Percentiles rank a stretch among this genome's conserved stretches.
phyloP scores from a whole-genome alignment of 2,113 vertebrate genomes.

The Hyperopisus bebe region DNA sequence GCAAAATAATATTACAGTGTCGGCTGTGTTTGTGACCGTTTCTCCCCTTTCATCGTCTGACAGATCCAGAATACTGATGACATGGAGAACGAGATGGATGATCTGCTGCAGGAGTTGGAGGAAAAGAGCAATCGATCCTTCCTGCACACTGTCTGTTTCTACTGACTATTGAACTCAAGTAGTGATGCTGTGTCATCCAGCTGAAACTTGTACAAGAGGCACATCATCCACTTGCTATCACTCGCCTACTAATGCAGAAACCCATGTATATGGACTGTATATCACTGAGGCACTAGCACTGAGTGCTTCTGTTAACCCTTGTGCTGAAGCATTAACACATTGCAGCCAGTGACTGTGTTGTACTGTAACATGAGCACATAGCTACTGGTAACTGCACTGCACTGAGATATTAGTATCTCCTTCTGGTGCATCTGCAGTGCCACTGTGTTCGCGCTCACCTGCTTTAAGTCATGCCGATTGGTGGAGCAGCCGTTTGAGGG shows the following conservation, averaged over 20 bases:
- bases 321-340: neutral
- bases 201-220: neutral
- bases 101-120: conserved; percentile 95
- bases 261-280: neutral
- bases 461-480: neutral
- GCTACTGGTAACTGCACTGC: neutral
- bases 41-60: conserved; percentile 35
- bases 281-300: neutral
- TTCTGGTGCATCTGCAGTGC: neutral
- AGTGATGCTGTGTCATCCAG: neutral
- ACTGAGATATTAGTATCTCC: neutral
- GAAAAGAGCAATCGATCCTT: conserved; percentile 94
- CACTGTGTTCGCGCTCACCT: neutral
- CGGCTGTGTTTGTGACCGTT: conserved; percentile 96
- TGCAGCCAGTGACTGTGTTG: neutral
- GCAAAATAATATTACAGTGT: conserved; percentile 88
- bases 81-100: conserved; percentile 98
- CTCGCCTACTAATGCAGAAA: neutral
- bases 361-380: neutral
- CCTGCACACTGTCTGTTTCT: conserved; percentile 97
- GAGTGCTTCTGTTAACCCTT: neutral
- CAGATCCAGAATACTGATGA: conserved; percentile 98
- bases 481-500: neutral
- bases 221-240: neutral
- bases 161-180: conserved; percentile 59